phyloP scores from a whole-genome alignment of 2,113 vertebrate species.

The Tiliqua scincoides region DNA sequence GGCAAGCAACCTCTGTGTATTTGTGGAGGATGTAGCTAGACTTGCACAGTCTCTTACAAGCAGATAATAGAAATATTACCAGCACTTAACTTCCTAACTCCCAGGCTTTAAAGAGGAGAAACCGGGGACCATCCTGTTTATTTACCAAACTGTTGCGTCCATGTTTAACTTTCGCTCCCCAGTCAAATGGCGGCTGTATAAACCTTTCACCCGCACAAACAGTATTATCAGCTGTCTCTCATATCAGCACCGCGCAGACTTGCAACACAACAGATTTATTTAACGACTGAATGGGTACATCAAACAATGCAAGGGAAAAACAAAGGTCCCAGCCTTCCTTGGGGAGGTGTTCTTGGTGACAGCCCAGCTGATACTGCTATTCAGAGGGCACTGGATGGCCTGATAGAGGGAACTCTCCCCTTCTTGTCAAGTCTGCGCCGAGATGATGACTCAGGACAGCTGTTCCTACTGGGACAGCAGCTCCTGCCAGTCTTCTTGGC shows the following conservation, averaged over 20 bases:
- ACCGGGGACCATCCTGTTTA: neutral
- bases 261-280: constrained; percentile 30
- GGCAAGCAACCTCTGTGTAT: rapidly evolving
- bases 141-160: constrained; percentile 24
- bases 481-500: constrained; percentile 27
- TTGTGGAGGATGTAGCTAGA: neutral
- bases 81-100: neutral
- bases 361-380: constrained; percentile 48
- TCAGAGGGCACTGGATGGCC: constrained; percentile 18
- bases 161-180: constrained; percentile 31
- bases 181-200: neutral
- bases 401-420: constrained; percentile 7
- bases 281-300: constrained; percentile 49
- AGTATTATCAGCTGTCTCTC: constrained; percentile 25
- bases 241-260: constrained; percentile 63
- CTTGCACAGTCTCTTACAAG: neutral
- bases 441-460: constrained; percentile 34
- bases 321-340: constrained; percentile 52
- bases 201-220: constrained; percentile 48
- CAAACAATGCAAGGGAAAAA: constrained; percentile 51
- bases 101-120: neutral
- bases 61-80: neutral
- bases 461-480: constrained; percentile 26
- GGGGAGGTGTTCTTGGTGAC: constrained; percentile 53
- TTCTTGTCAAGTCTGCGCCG: constrained; percentile 21